A percentile compares a stretch with the other conserved stretches of the same genome.
phyloP scores from a whole-genome alignment of 2,113 vertebrate species.

The Bothrops jararaca region DNA sequence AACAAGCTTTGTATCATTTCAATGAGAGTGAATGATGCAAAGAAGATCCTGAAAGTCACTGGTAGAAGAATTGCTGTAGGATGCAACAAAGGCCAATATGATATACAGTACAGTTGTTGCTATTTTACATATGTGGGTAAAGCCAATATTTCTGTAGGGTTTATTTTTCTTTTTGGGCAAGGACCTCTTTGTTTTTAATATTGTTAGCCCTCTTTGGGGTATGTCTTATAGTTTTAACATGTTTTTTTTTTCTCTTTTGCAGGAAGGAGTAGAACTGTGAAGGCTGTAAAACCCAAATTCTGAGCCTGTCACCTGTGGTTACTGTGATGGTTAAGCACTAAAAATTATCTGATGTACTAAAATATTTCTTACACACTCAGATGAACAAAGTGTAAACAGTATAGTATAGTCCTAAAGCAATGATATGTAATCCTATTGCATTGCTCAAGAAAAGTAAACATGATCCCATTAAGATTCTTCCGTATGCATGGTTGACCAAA shows the following conservation, averaged over 20 bases:
- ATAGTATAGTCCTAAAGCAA: not conserved
- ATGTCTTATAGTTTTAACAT: not conserved
- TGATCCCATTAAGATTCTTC: not conserved
- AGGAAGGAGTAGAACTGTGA: not conserved
- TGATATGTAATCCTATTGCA: not conserved
- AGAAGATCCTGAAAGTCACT: not conserved
- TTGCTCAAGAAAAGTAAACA: not conserved
- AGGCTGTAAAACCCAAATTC: not conserved
- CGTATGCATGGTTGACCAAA: not conserved
- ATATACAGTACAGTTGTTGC: not conserved
- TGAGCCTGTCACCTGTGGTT: not conserved
- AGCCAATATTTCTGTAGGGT: not conserved
- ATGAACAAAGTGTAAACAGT: not conserved
- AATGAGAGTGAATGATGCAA: not conserved
- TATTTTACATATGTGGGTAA: not conserved
- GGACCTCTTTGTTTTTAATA: not conserved
- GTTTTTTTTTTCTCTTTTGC: not conserved
- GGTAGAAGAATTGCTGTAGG: not conserved
- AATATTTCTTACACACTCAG: not conserved
- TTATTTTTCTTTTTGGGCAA: not conserved
- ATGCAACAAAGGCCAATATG: not conserved
- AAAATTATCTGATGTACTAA: not conserved
- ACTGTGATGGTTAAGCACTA: not conserved
- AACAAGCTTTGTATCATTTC: not conserved
- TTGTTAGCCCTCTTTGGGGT: not conserved